phyloP scores from a whole-genome alignment of 2,888 invertebrate species.

The Serrognathus titanus region DNA sequence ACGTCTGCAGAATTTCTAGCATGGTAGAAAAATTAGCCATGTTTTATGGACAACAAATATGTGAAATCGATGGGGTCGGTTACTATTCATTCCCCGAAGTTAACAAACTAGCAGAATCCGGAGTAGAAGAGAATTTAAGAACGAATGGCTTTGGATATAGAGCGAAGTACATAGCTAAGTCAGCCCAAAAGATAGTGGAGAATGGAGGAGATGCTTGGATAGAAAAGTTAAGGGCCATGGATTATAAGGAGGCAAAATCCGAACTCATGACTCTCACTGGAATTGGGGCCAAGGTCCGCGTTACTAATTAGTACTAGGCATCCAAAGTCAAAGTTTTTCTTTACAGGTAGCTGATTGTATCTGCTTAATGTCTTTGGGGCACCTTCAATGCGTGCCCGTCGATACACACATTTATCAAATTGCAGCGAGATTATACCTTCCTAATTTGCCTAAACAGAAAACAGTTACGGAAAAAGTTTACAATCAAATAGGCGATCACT shows the following conservation, averaged over 20 bases:
- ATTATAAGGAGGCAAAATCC: constrained; percentile 69
- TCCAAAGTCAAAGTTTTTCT: constrained; percentile 7
- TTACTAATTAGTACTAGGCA: not conserved
- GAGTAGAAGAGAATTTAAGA: constrained; percentile 71
- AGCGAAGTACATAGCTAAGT: constrained; percentile 78
- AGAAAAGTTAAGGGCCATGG: constrained; percentile 58
- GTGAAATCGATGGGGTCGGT: constrained; percentile 57
- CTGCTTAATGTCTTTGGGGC: constrained; percentile 91
- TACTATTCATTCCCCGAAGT: constrained; percentile 84
- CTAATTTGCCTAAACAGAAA: constrained; percentile 70
- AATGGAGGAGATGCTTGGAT: constrained; percentile 76
- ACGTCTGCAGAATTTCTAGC: constrained; percentile 67
- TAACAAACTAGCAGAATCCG: constrained; percentile 54
- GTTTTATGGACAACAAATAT: constrained; percentile 76
- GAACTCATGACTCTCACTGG: constrained; percentile 79
- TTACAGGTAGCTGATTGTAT: constrained; percentile 93
- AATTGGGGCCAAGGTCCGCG: constrained; percentile 83
- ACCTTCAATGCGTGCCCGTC: constrained; percentile 85
- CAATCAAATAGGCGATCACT: constrained; percentile 79
- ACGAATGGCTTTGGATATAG: constrained; percentile 82
- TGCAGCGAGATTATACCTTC: constrained; percentile 75
- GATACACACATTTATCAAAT: constrained; percentile 96
- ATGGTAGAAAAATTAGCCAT: constrained; percentile 88
- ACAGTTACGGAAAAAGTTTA: constrained; percentile 80
- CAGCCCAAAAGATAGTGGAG: constrained; percentile 65